These are phyloP conservation scores for Euglossa dilemma DNA, from an alignment of 1,140 invertebrate genomes.

Conservation along the genomic window DNA sequence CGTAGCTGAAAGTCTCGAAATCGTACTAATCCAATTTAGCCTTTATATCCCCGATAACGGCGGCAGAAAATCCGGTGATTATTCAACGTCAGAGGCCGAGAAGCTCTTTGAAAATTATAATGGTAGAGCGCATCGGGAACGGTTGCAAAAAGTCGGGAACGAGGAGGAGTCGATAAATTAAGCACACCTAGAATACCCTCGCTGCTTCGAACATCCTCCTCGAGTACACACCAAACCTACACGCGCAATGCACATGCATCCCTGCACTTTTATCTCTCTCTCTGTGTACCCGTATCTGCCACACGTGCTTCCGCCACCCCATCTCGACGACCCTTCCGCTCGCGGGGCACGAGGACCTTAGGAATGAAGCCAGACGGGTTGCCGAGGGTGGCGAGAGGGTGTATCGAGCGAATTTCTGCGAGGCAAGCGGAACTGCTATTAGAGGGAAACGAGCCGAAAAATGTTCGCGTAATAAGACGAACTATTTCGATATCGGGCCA, in stretches of 20 bases:
- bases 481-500: constrained; percentile 1
- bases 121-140: not conserved
- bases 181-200: constrained; percentile 6
- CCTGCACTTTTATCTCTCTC: constrained; percentile 16
- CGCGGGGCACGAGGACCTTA: not conserved
- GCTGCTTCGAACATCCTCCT: constrained; percentile 15
- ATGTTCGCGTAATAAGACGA: constrained; percentile 25
- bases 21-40: not conserved
- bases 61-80: not conserved
- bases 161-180: constrained; percentile 42
- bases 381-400: not conserved
- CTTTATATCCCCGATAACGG: too few relatives aligned
- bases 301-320: not conserved
- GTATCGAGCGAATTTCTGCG: constrained; percentile 49
- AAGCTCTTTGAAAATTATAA: constrained; percentile 29
- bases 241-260: constrained; percentile 9
- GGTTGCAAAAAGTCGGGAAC: constrained; percentile 33
- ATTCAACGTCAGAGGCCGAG: not conserved
- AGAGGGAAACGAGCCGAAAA: constrained; percentile 55
- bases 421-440: constrained; percentile 40
- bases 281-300: not conserved
- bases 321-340: constrained; percentile 38
- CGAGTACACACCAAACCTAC: too few relatives aligned
- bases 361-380: not conserved
- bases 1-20: too few relatives aligned